Percentiles rank a stretch among this genome's conserved stretches.
Conservation (phyloP, 1,140 invertebrate species). For the Hycleus cichorii region DNA sequence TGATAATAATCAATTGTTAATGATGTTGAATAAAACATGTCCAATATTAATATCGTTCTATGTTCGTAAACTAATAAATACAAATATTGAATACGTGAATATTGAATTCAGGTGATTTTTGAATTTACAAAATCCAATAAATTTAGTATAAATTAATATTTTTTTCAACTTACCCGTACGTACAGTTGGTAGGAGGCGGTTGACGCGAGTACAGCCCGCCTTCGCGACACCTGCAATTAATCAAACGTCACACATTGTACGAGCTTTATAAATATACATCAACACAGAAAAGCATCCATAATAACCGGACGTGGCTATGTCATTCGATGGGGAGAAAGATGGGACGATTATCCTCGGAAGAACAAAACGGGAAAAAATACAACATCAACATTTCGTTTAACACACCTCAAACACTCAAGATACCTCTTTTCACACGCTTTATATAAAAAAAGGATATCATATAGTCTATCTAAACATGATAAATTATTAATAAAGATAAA, state of each 20-base stretch:
- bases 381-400: too few relatives aligned
- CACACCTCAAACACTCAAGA: too few relatives aligned
- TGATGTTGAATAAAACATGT: too few relatives aligned
- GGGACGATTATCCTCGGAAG: too few relatives aligned
- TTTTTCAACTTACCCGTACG: conserved; percentile 16
- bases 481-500: conserved; percentile 9
- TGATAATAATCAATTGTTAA: too few relatives aligned
- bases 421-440: conserved; percentile 3
- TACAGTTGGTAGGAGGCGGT: conserved; percentile 7
- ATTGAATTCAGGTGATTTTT: neutral
- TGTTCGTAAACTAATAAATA: too few relatives aligned
- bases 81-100: too few relatives aligned
- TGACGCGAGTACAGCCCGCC: conserved; percentile 15
- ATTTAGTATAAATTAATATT: neutral
- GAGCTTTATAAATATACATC: conserved; percentile 11
- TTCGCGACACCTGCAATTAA: conserved; percentile 23
- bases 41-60: too few relatives aligned
- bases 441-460: conserved; percentile 3
- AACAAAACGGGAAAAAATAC: neutral
- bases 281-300: neutral
- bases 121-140: conserved; percentile 2
- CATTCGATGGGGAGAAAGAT: too few relatives aligned
- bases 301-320: too few relatives aligned
- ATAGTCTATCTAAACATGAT: conserved; percentile 10
- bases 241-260: conserved; percentile 10